Evolutionary conservation across 1,140 invertebrate genomes (phyloP), one percentile per base, ranked within the genome.

Genomic region (Pseudomyrmex dendroicus): DNA sequence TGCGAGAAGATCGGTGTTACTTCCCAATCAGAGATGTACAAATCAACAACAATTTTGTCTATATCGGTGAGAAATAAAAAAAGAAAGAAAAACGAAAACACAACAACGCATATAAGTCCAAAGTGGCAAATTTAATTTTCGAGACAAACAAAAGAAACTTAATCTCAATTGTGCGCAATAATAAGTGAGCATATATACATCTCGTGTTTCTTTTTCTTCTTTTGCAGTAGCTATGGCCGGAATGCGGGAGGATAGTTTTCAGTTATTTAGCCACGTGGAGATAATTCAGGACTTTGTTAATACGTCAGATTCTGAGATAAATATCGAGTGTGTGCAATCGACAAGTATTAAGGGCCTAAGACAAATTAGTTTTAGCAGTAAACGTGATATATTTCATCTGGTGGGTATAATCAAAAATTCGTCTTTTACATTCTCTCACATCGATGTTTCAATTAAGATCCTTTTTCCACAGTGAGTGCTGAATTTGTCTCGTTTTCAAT

Each of bases 361-460:
- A 35, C 35, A 35, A 35, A 35, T 92, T 95, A 54, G 96, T 96
- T 59, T 93, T 96, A 48, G 95, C 95, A 70, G 95, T 95, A 35
- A 96, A 95, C 92, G 1, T 22, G 96, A 95, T 89, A 95, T 95
- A 84, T 96, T 96, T 87, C 96, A 96, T 92, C 95, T 95, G 92
- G 96, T 95, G 91, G 76, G 80, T 64, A 82, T 50, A 54, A 2
- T 48, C 12, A 48, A 25, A 15, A 25, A 50, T 78, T 7, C 5
- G 15, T 35, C 17, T 54, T 66, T 15, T 35, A 35, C 20, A 52
- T 17, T 12, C n/a, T 20, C 5, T 44, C 15, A 10, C 20, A 35
- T 35, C 35, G 5, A 5, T 35, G 35, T 35, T 35, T 35, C 35
- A 35, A 35, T 35, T 35, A 0, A 35, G 35, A 20, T 35, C 0